Conservation (phyloP, 2,797 vertebrate species). For the Eospalax fontanierii region DNA sequence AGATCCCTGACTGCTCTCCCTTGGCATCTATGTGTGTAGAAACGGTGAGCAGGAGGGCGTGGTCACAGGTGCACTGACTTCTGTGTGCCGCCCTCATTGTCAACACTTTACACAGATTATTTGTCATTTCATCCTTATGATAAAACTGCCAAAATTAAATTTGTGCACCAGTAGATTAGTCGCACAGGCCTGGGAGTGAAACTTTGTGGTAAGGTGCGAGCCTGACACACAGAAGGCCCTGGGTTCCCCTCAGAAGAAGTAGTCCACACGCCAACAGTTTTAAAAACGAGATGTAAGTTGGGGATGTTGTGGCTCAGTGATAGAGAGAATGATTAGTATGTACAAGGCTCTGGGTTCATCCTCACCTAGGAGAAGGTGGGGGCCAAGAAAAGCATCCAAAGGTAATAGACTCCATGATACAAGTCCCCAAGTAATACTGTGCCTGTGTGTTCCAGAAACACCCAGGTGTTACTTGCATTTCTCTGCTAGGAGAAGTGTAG, state of each 20-base stretch:
- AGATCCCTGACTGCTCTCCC: background rate
- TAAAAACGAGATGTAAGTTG: background rate
- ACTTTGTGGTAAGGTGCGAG: background rate
- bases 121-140: background rate
- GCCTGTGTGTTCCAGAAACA: background rate
- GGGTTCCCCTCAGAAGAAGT: background rate
- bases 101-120: background rate
- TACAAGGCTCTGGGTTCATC: background rate
- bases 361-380: too few species aligned
- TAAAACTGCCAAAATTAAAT: background rate
- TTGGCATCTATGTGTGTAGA: background rate
- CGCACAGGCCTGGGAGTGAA: background rate
- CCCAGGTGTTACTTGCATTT: background rate
- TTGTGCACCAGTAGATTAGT: background rate
- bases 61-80: background rate
- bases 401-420: background rate
- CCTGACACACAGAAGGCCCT: background rate
- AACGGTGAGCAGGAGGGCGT: background rate
- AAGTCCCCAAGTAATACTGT: background rate
- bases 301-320: background rate
- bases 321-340: background rate
- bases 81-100: background rate
- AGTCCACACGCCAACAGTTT: background rate
- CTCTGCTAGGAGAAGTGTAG: background rate
- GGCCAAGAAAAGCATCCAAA: background rate